These are phyloP conservation scores for Sepiola atlantica DNA, from an alignment of 2,888 invertebrate species.

Conservation along the genomic window DNA sequence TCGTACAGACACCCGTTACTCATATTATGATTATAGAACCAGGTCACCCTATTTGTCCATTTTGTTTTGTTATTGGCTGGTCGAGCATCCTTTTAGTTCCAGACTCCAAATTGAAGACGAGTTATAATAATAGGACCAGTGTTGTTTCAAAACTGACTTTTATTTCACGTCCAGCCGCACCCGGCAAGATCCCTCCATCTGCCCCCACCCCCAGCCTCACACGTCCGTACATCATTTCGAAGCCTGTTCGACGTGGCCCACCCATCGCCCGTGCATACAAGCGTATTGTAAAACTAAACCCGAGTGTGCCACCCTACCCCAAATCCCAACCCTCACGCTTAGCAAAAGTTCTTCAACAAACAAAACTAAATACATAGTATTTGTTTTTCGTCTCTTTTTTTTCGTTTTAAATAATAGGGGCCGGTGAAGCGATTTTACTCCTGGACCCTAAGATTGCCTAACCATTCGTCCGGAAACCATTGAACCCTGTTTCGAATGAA, in stretches of 20 bases:
- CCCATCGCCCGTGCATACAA: background rate
- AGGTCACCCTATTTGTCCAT: background rate
- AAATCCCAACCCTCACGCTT: background rate
- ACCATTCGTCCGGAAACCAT: background rate
- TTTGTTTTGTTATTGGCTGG: background rate
- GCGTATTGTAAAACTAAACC: no score
- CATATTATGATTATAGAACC: no score
- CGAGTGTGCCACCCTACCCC: background rate
- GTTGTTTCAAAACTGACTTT: constrained; percentile 19
- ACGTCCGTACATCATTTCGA: background rate
- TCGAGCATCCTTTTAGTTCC: background rate
- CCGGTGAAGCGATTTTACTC: background rate
- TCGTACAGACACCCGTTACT: no score
- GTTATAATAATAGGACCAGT: background rate
- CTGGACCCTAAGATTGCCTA: background rate
- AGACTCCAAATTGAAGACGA: background rate
- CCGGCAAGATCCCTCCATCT: no score
- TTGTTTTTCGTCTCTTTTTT: background rate
- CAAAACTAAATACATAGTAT: background rate
- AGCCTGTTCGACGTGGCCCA: background rate
- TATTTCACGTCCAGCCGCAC: background rate
- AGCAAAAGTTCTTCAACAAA: background rate
- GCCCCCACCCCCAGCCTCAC: background rate
- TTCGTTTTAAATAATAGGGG: background rate
- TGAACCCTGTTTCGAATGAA: background rate